Base-by-base conservation (phyloP, 2,888 invertebrate species). In the Dicyrtoma fusca region DNA sequence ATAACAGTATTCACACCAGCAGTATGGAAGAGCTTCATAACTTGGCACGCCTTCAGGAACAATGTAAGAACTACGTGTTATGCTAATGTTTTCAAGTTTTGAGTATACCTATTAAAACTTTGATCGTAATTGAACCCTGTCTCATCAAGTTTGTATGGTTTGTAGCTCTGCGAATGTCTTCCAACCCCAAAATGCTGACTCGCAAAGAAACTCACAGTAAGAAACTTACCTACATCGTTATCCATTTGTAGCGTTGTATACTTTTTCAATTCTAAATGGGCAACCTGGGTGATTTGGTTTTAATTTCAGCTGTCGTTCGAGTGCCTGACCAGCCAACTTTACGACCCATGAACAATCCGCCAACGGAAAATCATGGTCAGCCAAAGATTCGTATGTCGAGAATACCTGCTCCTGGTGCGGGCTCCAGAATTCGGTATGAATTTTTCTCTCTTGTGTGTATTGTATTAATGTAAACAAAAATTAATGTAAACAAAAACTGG, bases 1-100 rank as follows among this genome's bases (percentile, higher is more conserved):
- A 64, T 34, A 71, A 64, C 55, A 71, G 71, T 57, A 71, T 71
- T 71, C 71, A 71, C 47, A 71, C 55, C 21, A 71, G 63, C 25
- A 71, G 71, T 49, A 71, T 71, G 71, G 71, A 71, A 47, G 71
- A 71, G 47, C 55, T 71, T n/a, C 71, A 71, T 25, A 64, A 64
- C 26, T 55, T 71, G 34, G 71, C 71, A n/a, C 44, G 71, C n/a
- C 64, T 57, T 17, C 71, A 71, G 53, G 71, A 71, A 44, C 71
- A 71, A 65, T 59, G 64, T 34, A 34, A 34, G 14, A 69, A 1
- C 14, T 19, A 13, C n/a, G 57, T 25, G 19, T 26, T 13, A 45
- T 45, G 10, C 13, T 45, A 11, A 17, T 49, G 11, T 6, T 49
- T 49, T 3, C n/a, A 17, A 49, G 4, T 49, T 49, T 17, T 17